Evolutionary conservation across 2,113 vertebrate genomes (phyloP), one percentile per base, ranked within the genome.

Genomic region (Mormoops blainvillei): DNA sequence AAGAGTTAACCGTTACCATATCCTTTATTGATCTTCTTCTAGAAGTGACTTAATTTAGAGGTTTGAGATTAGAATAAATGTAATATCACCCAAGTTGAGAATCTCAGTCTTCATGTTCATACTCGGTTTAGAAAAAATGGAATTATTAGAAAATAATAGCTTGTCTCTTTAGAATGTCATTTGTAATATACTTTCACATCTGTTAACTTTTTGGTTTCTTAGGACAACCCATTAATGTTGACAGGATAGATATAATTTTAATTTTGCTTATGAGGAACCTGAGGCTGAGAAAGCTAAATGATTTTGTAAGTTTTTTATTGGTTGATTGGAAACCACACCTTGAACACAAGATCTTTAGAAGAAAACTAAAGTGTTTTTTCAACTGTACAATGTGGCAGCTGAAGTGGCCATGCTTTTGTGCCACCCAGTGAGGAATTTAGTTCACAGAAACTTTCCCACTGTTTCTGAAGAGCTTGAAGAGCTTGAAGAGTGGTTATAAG

Each of bases 1-100:
- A 98, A 94, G 92, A 96, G 82, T 96, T 96, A 91, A 97, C 89
- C 58, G 6, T 80, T 96, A 93, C 26, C 33, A 12, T 94, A 93
- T 91, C 38, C 50, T 15, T 91, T 68, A 67, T 91, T 67, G 71
- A 95, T 96, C 65, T 56, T 91, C 67, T 91, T 86, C 45, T 5
- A 41, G 26, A 85, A 89, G 65, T 52, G 36, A n/a, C 77, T 94
- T 92, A 78, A 89, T 83, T 91, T 96, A 97, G 67, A 95, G 19
- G 36, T 36, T 89, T 94, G 82, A 94, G 56, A 48, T 87, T 56
- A 78, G 80, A 92, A 83, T 54, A 71, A 73, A 93, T 33, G 50
- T 80, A 45, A 10, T 78, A 71, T 50, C 52, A 67, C 12, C 33
- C n/a, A 92, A 95, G 22, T 3, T 67, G 18, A 14, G 19, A 48